Evolutionary conservation across 2,888 invertebrate species (phyloP), one percentile per base, ranked within the genome.

Genomic region (Nipponacmea schrenckii): DNA sequence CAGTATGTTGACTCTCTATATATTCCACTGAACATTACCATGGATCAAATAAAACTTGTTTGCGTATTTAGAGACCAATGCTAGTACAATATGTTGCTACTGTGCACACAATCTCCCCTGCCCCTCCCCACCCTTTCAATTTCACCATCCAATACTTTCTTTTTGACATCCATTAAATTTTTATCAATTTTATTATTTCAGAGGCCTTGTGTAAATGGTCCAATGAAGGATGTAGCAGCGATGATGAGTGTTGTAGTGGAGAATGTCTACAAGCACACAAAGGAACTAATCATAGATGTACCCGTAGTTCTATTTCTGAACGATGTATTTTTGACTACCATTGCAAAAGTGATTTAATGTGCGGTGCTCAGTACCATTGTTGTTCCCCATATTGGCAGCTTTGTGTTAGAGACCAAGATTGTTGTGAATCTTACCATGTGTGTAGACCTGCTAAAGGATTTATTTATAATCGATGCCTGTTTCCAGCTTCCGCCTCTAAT

Each of bases 321-420:
- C 78, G 77, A 5, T 84, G 84, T 67, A 79, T 83, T 68, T 81
- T 79, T 62, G 75, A 80, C 69, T 83, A 82, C 69, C 83, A 83
- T 68, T 84, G 84, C 69, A 74, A 76, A 56, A 79, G 80, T 63
- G 78, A 78, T 3, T 74, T 83, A 27, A 65, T 72, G 14, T 84
- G 84, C 62, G 81, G 82, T n/a, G 56, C 69, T 10, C 72, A 73
- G n/a, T 81, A 78, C 69, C 78, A 74, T 50, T 84, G 84, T 74
- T 84, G 83, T 67, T 77, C 83, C 0, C 82, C 83, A 2, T 83
- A 78, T 67, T 83, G 84, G 84, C 80, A 80, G n/a, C 78, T 80
- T 12, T 84, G 84, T 69, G 74, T 73, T 14, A 68, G 80, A 4
- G 20, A 48, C 14, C 67, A 67, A 0, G 82, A 84, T 68, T 84